Evolutionary conservation across 2,888 invertebrate genomes (phyloP).

Genomic region (Meteorus cinctellus): DNA sequence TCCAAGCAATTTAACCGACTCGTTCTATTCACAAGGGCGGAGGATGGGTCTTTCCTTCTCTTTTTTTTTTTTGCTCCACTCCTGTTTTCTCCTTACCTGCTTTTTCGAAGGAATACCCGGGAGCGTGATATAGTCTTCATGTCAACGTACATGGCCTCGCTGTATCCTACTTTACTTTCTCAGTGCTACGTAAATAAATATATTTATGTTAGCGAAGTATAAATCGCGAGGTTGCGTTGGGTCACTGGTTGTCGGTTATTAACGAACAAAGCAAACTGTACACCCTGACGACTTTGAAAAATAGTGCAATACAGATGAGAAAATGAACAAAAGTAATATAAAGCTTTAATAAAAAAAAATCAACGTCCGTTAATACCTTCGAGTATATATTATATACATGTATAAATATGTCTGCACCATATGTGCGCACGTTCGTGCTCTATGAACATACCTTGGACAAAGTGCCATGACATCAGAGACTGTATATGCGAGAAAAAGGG

Average conservation of each 20-base stretch:
- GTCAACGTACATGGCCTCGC: slow-evolving; percentile 8
- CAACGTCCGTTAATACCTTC: slow-evolving; percentile 2
- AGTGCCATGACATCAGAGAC: background rate
- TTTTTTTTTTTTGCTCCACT: background rate
- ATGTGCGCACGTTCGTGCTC: slow-evolving; percentile 2
- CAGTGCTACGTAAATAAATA: slow-evolving; percentile 1
- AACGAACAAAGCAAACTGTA: slow-evolving; percentile 48
- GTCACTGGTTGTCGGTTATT: slow-evolving; percentile 46
- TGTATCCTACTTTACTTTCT: background rate
- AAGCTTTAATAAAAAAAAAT: background rate
- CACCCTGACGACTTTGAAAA: background rate
- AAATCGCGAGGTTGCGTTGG: slow-evolving; percentile 32
- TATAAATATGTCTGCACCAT: slow-evolving; percentile 16
- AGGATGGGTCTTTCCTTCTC: slow-evolving; percentile 10
- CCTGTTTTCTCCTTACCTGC: background rate
- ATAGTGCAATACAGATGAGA: slow-evolving; percentile 12
- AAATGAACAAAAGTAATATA: background rate
- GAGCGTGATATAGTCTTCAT: slow-evolving; percentile 28
- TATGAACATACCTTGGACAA: slow-evolving; percentile 13
- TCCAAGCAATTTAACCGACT: slow-evolving; percentile 26
- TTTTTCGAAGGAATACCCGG: slow-evolving; percentile 26
- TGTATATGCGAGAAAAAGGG: background rate
- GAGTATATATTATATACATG: background rate
- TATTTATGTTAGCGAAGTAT: background rate
- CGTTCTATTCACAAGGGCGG: slow-evolving; percentile 19